Percentiles rank a stretch among this genome's conserved stretches.
These are phyloP conservation scores for Sycon ciliatum DNA, from an alignment of 37 sponge, comb jelly and placozoan genomes.

Conservation along the genomic window DNA sequence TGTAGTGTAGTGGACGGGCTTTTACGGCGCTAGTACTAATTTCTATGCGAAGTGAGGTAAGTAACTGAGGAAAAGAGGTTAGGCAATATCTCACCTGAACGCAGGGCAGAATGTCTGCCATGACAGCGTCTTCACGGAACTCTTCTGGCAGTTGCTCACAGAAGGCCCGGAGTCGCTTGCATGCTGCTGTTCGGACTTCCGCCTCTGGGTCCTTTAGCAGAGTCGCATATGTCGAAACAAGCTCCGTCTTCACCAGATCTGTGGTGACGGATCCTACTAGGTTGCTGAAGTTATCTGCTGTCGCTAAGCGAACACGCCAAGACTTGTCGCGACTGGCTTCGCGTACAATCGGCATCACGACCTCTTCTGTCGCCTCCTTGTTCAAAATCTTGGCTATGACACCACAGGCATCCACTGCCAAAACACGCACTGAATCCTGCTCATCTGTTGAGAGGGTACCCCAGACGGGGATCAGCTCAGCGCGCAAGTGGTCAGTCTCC, in stretches of 20 bases:
- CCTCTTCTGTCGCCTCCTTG: constrained; percentile 55
- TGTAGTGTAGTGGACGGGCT: too few species aligned
- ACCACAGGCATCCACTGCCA: constrained; percentile 85
- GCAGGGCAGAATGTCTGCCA: constrained; percentile 79
- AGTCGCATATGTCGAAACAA: constrained; percentile 66
- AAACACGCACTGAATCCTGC: constrained; percentile 86
- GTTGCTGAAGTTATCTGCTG: constrained; percentile 93
- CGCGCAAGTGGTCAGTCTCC: too few species aligned
- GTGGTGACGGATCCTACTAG: constrained; percentile 78
- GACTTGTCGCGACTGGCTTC: constrained; percentile 76
- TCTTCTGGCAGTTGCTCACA: constrained; percentile 72
- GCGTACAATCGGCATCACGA: constrained; percentile 66
- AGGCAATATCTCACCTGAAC: constrained; percentile 70
- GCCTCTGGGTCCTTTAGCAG: constrained; percentile 92
- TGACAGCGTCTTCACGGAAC: constrained; percentile 56
- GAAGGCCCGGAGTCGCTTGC: too few species aligned
- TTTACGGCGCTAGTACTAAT: too few species aligned
- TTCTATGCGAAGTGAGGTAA: too few species aligned
- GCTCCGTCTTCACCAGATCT: constrained; percentile 68
- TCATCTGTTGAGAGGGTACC: too few species aligned
- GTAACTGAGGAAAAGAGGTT: too few species aligned
- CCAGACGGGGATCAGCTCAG: too few species aligned
- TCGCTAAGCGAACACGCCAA: constrained; percentile 93
- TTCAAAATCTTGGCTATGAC: constrained; percentile 63
- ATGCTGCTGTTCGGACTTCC: constrained; percentile 94